These are phyloP conservation scores for Andricus grossulariae DNA, from an alignment of 1,140 invertebrate genomes.

Conservation along the genomic window DNA sequence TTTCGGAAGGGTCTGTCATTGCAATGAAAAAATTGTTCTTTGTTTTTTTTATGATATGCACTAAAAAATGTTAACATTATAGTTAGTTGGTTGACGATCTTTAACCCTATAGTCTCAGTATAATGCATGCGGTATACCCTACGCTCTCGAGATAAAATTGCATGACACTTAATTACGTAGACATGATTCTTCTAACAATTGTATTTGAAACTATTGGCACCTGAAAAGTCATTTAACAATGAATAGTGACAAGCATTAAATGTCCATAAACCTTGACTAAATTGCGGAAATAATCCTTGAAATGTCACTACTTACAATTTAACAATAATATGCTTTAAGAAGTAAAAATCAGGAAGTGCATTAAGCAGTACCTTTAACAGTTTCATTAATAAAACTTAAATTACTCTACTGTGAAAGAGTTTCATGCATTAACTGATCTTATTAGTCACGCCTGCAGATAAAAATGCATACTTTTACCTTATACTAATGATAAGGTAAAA, in stretches of 20 bases:
- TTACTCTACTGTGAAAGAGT: constrained; percentile 39
- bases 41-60: background rate
- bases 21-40: background rate
- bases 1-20: background rate
- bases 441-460: constrained; percentile 66
- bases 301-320: constrained; percentile 12
- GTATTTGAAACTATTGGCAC: background rate
- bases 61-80: background rate
- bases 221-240: constrained; percentile 9
- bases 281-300: constrained; percentile 18
- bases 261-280: constrained; percentile 16
- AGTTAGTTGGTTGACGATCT: background rate
- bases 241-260: constrained; percentile 9
- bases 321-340: background rate
- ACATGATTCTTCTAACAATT: constrained; percentile 9
- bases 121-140: constrained; percentile 5
- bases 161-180: constrained; percentile 25
- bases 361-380: background rate
- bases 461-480: constrained; percentile 9
- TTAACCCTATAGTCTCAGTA: background rate
- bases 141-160: constrained; percentile 8
- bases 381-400: constrained; percentile 26
- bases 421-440: constrained; percentile 68
- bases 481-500: constrained; percentile 15
- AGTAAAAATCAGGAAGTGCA: constrained; percentile 22